phyloP scores from a whole-genome alignment of 2,888 invertebrate species.

The Cacoxenus indagator region DNA sequence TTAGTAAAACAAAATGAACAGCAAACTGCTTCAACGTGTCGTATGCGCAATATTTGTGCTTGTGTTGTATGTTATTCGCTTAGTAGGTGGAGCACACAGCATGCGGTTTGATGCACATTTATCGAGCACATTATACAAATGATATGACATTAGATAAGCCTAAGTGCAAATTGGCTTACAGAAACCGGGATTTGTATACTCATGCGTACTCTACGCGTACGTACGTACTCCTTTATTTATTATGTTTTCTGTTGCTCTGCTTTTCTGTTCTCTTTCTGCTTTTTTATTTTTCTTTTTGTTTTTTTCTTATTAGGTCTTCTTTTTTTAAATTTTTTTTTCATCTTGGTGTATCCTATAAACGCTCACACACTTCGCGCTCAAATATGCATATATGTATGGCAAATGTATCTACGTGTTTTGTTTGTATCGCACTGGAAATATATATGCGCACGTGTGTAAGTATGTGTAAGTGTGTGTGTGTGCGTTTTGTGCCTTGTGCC shows the following conservation, averaged over 20 bases:
- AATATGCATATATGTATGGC: slow-evolving; percentile 38
- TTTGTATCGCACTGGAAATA: slow-evolving; percentile 6
- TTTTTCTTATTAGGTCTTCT: slow-evolving; percentile 24
- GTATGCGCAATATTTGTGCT: slow-evolving; percentile 20
- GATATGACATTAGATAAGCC: slow-evolving; percentile 71
- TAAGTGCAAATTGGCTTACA: slow-evolving; percentile 72
- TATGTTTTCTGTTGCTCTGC: slow-evolving; percentile 7
- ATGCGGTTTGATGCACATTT: slow-evolving; percentile 42
- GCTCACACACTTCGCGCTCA: slow-evolving; percentile 29
- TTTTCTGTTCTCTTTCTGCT: neutral
- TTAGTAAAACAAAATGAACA: neutral
- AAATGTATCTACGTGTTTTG: neutral
- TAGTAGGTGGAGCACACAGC: neutral
- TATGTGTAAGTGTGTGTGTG: slow-evolving; percentile 3
- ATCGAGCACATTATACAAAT: slow-evolving; percentile 70
- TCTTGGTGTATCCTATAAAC: slow-evolving; percentile 22
- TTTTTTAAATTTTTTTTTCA: too few species aligned
- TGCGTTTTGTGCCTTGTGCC: neutral
- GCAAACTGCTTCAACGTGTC: neutral
- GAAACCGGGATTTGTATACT: slow-evolving; percentile 68
- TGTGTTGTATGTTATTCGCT: slow-evolving; percentile 4
- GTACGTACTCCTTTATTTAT: neutral
- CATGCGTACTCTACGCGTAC: neutral
- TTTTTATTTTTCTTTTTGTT: slow-evolving; percentile 26
- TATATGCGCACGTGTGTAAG: slow-evolving; percentile 16